Percentiles rank a stretch among this genome's conserved stretches.
Conservation (phyloP, 2,797 vertebrate genomes). For the Florisuga fusca region DNA sequence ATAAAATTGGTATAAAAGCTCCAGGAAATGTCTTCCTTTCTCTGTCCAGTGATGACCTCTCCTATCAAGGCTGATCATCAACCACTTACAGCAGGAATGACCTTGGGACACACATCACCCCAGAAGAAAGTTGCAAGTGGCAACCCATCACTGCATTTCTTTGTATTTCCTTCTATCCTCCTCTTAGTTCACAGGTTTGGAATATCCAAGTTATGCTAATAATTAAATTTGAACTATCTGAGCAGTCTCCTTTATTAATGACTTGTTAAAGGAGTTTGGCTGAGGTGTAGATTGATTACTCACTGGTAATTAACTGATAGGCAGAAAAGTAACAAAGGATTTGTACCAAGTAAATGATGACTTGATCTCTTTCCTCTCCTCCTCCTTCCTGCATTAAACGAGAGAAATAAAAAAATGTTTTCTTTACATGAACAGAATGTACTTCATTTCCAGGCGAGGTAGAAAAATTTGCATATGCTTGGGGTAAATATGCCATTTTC, state of each 20-base stretch:
- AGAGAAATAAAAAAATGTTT: neutral
- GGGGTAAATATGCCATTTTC: conserved; percentile 22
- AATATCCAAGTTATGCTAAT: neutral
- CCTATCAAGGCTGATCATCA: neutral
- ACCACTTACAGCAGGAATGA: neutral
- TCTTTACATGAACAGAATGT: neutral
- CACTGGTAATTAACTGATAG: neutral
- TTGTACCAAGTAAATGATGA: conserved; percentile 35
- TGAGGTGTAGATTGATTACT: conserved; percentile 12
- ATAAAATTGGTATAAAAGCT: neutral
- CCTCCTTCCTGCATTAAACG: neutral
- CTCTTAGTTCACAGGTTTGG: neutral
- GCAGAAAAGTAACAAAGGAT: conserved; percentile 12
- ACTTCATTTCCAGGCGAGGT: neutral
- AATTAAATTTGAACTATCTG: neutral
- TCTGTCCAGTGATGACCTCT: neutral
- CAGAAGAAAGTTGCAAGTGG: neutral
- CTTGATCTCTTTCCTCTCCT: neutral
- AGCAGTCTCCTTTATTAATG: neutral
- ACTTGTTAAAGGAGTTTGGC: neutral
- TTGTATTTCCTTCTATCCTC: neutral
- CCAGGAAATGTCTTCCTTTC: neutral
- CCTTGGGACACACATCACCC: neutral
- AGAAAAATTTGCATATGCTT: neutral
- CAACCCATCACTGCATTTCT: neutral